Evolutionary conservation across 2,797 vertebrate genomes (phyloP).

Genomic region (Alosa sapidissima): DNA sequence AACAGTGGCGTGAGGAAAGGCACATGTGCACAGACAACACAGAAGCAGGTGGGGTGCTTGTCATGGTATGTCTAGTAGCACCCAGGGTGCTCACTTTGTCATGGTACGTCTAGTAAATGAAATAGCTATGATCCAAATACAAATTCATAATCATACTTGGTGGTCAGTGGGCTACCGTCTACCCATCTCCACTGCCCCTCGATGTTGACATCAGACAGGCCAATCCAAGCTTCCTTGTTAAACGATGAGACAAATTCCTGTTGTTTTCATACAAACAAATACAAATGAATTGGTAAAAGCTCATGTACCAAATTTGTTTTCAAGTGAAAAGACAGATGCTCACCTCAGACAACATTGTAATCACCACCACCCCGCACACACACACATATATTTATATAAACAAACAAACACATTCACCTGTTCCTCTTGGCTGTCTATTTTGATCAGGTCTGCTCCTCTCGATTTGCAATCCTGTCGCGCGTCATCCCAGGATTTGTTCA

Average conservation of each 20-base stretch:
- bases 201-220: neutral
- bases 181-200: conserved; percentile 2
- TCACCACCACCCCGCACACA: neutral
- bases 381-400: neutral
- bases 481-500: neutral
- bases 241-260: neutral
- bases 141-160: neutral
- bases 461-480: neutral
- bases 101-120: neutral
- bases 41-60: neutral
- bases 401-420: neutral
- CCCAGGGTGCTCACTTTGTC: neutral
- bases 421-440: neutral
- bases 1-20: neutral
- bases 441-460: neutral
- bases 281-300: neutral
- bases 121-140: neutral
- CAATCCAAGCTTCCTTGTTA: neutral
- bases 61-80: neutral
- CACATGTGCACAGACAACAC: neutral
- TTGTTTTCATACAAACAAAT: neutral
- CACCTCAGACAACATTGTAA: neutral
- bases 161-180: neutral
- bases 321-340: too few relatives aligned
- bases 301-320: too few relatives aligned